Evolutionary conservation across 1,140 invertebrate genomes (phyloP), one percentile per base, ranked within the genome.

Genomic region (Brachionus calyciflorus): DNA sequence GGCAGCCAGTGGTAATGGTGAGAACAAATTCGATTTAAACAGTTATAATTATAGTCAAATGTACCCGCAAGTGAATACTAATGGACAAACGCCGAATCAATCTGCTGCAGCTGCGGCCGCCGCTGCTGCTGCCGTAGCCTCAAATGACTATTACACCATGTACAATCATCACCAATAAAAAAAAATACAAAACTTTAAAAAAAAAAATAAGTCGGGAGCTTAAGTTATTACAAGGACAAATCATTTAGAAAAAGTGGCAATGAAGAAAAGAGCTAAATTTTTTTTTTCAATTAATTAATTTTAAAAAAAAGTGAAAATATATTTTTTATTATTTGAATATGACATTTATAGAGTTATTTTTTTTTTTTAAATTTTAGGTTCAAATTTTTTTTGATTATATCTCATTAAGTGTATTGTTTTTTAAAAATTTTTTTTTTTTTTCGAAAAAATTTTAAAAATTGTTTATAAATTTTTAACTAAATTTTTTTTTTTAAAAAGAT

Each of bases 21-120:
- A 65, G 10, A 55, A 73, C 33, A 73, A 73, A 73, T 73, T 73
- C 69, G 69, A 73, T 55, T 40, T 73, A 73, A 73, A 73, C 69
- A 73, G 69, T 73, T 65, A 60, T 33, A 60, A 37, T 60, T 70
- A 73, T 73, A 73, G 69, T 73, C 69, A 73, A 24, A 73, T 73
- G 69, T 73, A 73, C 30, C 69, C 30, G 30, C 69, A 73, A 21
- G 51, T 9, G 1, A 53, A 51, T 10, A 49, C 46, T 2, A 73
- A 14, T 24, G 37, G 24, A 2, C 19, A 10, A 0, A 26, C 19
- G 14, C 7, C 17, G 3, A 41, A 12, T 7, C 60, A 65, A 24
- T 24, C 37, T 12, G 37, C 60, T 26, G 41, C 60, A 41, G 60
- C 60, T 12, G 60, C 60, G 2, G 60, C 60, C 1, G 60, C 60